Conservation (phyloP, 2,888 invertebrate genomes). For the Stenchaetothrips biformis region DNA sequence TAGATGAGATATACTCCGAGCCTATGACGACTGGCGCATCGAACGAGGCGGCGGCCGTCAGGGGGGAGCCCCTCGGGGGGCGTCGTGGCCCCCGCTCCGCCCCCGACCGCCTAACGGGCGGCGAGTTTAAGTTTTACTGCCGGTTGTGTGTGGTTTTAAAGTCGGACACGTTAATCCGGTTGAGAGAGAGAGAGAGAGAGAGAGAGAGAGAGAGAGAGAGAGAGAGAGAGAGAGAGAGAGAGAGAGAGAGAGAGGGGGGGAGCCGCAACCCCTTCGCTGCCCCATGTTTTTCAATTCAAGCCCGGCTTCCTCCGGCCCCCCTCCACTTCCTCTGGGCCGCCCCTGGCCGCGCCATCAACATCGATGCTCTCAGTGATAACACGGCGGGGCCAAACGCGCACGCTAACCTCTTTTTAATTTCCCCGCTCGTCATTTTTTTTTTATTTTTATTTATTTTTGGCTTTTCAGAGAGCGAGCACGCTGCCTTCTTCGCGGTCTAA, state of each 20-base stretch:
- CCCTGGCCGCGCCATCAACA: neutral
- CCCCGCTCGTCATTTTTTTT: no score
- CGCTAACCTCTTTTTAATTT: constrained; percentile 22
- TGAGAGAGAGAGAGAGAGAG: no score
- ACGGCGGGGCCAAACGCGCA: neutral
- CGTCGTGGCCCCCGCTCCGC: no score
- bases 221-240: neutral
- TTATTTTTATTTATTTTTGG: no score
- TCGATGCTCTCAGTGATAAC: constrained; percentile 13
- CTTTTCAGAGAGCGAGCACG: no score
- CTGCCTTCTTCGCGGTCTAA: no score
- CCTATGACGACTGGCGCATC: constrained; percentile 1
- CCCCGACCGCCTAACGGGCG: neutral
- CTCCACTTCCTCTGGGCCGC: neutral
- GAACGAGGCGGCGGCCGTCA: no score
- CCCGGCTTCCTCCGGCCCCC: neutral
- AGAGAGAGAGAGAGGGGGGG: neutral
- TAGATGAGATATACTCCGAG: constrained; percentile 7
- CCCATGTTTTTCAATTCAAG: neutral
- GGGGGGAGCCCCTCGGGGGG: neutral
- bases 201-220: no score
- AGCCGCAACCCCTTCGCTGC: neutral
- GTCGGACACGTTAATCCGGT: no score
- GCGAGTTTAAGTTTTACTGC: no score
- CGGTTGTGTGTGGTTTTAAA: no score